These are phyloP conservation scores for Pygocentrus nattereri DNA, from an alignment of 2,797 vertebrate species.

Conservation along the genomic window DNA sequence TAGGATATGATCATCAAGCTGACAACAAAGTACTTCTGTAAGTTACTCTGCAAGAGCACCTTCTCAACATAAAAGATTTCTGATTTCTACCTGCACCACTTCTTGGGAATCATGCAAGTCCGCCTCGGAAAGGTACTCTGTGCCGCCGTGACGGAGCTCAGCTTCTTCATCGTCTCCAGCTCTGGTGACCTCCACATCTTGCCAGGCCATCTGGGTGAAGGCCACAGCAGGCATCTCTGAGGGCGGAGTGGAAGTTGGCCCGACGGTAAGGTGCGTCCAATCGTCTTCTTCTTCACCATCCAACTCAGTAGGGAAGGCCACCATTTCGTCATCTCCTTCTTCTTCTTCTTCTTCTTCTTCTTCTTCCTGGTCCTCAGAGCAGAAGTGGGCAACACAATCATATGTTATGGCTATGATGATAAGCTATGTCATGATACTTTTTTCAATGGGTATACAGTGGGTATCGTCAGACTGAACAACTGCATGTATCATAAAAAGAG, in stretches of 20 bases:
- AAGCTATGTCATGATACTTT: too few relatives aligned
- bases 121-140: constrained; percentile 64
- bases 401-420: neutral
- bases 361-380: constrained; percentile 12
- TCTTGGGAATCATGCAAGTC: constrained; percentile 75
- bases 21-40: too few relatives aligned
- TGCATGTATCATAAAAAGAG: too few relatives aligned
- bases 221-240: constrained; percentile 55
- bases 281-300: constrained; percentile 51
- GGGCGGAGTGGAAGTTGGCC: constrained; percentile 58
- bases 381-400: neutral
- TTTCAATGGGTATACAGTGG: too few relatives aligned
- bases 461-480: too few relatives aligned
- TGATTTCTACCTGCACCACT: constrained; percentile 78
- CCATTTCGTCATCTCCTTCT: constrained; percentile 29
- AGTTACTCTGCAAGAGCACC: too few relatives aligned
- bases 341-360: constrained; percentile 41
- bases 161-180: constrained; percentile 57
- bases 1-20: too few relatives aligned
- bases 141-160: constrained; percentile 64
- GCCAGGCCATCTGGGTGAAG: constrained; percentile 69
- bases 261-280: constrained; percentile 63
- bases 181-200: constrained; percentile 60
- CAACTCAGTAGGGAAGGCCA: constrained; percentile 46
- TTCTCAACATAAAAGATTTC: too few relatives aligned